Conservation (phyloP, 1,140 invertebrate species). For the Samia ricini region DNA sequence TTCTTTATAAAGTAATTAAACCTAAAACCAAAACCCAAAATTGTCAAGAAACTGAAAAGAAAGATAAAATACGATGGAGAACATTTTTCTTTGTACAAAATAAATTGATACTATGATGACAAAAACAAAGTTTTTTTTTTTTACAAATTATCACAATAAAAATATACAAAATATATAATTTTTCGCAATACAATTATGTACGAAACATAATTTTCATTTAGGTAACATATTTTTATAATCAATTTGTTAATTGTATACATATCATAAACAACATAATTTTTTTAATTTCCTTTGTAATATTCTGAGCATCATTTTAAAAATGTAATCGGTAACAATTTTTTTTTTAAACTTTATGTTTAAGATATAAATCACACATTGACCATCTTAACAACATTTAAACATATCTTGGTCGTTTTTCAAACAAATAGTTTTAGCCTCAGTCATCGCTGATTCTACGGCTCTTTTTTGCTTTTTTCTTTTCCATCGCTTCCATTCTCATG, state of each 20-base stretch:
- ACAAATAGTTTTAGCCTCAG: conserved; percentile 24
- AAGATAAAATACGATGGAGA: too few species aligned
- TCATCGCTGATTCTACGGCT: conserved; percentile 60
- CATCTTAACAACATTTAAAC: background rate
- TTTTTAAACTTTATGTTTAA: background rate
- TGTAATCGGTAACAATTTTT: background rate
- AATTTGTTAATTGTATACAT: too few species aligned
- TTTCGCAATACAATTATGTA: too few species aligned
- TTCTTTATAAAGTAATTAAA: background rate
- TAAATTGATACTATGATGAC: too few species aligned
- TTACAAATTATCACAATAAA: too few species aligned
- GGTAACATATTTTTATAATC: too few species aligned
- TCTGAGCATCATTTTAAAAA: conserved; percentile 3
- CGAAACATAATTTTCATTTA: too few species aligned
- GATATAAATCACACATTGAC: background rate
- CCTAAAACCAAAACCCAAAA: background rate
- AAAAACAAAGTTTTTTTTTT: background rate
- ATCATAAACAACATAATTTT: too few species aligned
- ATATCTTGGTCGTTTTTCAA: background rate
- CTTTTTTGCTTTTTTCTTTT: conserved; percentile 77
- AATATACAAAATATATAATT: too few species aligned
- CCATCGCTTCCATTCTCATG: conserved; percentile 84
- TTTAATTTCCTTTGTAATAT: background rate
- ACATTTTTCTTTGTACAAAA: too few species aligned
- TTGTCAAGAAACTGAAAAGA: background rate